Evolutionary conservation across 2,797 vertebrate genomes (phyloP), one percentile per base, ranked within the genome.

Genomic region (Buceros bicornis): DNA sequence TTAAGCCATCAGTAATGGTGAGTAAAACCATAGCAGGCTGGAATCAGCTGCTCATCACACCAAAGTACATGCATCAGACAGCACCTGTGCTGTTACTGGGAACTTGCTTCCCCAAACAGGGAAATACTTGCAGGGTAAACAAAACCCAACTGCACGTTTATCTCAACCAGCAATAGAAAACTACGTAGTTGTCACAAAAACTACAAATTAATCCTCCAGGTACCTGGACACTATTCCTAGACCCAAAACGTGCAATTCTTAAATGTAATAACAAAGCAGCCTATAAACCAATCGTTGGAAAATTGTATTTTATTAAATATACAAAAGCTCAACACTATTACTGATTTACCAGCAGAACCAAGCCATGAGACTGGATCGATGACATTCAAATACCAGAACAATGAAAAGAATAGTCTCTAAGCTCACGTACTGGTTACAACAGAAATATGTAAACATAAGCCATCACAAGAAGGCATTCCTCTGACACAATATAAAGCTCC

Each of bases 301-400:
- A 96, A 95, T 0, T 3, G 22, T 89, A 7, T 87, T 97, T 92
- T 94, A 96, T 96, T 94, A 86, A 87, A 90, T 57, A 77, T 83
- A 94, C 40, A 97, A 92, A 97, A 89, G 47, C 79, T 81, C 45
- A 90, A 72, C 80, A 3, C 57, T 80, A 11, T 43, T 57, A 8
- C 58, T 80, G 43, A 42, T 70, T 48, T 18, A 79, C 18, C 51
- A 56, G n/a, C 76, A 71, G 22, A 50, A 73, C 7, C 0, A 1
- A 65, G 45, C 54, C 31, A 3, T 0, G 13, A 78, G 19, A 43
- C 31, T 28, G 22, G 72, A 78, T 1, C 8, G 8, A 85, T n/a
- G 61, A 13, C 14, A 24, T 22, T 45, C 57, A 80, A 69, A 48
- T 48, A 83, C 24, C 33, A 67, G 24, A 64, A 69, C 15, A 91